Evolutionary conservation across 2,797 vertebrate species (phyloP), one percentile per base, ranked within the genome.

Genomic region (Falco columbarius): DNA sequence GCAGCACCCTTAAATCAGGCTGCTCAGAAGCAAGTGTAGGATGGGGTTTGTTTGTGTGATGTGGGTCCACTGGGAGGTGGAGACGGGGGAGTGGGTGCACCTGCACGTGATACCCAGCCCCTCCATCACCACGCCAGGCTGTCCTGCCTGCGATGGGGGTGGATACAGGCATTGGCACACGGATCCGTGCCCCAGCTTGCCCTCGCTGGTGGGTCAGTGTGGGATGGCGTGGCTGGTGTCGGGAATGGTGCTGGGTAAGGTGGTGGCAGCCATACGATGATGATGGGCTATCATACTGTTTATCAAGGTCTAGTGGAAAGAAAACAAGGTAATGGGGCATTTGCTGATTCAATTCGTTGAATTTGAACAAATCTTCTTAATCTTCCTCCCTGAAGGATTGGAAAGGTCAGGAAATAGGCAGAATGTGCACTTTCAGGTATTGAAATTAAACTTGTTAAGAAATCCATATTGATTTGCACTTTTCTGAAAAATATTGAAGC

Each of bases 381-480:
- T 93, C 93, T 66, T 72, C 51, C 29, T 91, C 91, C 70, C 89
- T 3, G 3, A 72, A 87, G 88, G 82, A 58, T 32, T 70, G 82
- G 80, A 90, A 96, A 96, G 93, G 93, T 94, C 90, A 81, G 93
- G 76, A 92, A 91, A 94, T n/a, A 84, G 85, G 73, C 91, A 65
- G 90, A 86, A 91, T 81, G 94, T n/a, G 88, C 59, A 72, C 93
- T 95, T 95, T 88, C 76, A 94, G 90, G 95, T 93, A 95, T 90
- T 73, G 94, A 96, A 96, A 97, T 97, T 76, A 96, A 97, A 96
- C 90, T 93, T 92, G 95, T 96, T 96, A 95, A 97, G 94, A 96
- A 94, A 97, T 96, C 88, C 88, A 89, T 95, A 96, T 97, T 90
- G 96, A 97, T 97, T 94, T 91, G 76, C 82, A 76, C 91, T 93